These are phyloP conservation scores for Rhea americana DNA, from an alignment of 2,113 vertebrate species.

Conservation along the genomic window DNA sequence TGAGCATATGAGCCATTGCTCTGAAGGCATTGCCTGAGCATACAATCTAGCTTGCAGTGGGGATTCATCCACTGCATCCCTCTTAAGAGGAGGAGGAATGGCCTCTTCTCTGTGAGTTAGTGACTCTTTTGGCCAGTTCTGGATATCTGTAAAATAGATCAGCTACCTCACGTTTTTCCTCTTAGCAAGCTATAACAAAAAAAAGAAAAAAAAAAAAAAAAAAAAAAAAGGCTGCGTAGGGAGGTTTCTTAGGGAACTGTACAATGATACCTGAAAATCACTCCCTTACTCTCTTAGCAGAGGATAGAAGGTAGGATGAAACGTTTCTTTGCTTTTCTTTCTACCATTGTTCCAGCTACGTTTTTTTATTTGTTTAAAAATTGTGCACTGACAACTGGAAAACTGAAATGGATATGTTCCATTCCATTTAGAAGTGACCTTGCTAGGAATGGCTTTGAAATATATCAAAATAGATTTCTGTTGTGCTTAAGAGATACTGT, in stretches of 20 bases:
- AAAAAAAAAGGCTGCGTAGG: neutral
- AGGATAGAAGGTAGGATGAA: neutral
- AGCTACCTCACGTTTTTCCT: neutral
- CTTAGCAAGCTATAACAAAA: neutral
- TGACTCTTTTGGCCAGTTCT: neutral
- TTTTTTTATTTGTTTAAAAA: neutral
- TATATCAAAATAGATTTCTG: conserved; percentile 41
- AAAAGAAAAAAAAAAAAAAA: neutral
- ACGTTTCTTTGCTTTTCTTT: neutral
- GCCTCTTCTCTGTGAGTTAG: neutral
- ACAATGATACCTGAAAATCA: neutral
- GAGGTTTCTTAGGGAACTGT: neutral
- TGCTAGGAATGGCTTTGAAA: conserved; percentile 12
- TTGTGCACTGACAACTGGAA: neutral
- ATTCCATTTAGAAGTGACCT: conserved; percentile 23
- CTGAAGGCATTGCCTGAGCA: neutral
- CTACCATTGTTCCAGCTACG: accelerated
- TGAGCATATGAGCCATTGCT: neutral
- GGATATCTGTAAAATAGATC: neutral
- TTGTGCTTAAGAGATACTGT: neutral
- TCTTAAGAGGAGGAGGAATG: neutral
- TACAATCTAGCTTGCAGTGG: neutral
- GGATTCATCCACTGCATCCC: neutral
- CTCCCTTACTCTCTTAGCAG: neutral
- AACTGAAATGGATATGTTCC: neutral